Base-by-base conservation (phyloP, 2,797 vertebrate genomes). In the Periophthalmus magnuspinnatus region DNA sequence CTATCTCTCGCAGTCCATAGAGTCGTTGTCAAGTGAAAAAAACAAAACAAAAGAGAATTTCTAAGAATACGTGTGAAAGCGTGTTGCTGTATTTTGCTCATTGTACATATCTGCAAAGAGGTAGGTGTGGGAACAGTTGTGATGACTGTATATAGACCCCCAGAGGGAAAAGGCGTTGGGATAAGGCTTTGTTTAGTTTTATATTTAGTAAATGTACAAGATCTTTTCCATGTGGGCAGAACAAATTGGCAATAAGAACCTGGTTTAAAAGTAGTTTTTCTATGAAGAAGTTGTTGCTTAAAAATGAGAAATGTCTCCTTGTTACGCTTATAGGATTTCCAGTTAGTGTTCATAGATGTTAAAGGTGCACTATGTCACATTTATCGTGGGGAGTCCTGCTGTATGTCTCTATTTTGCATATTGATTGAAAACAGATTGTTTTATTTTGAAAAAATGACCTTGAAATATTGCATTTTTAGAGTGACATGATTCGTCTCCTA, bases 1-100 rank as follows among this genome's bases (percentile, higher is more conserved):
- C 86, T 79, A 63, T 77, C 78, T 87, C 78, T 83, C 65, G 61
- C 76, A 86, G 77, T 79, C 76, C 67, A 82, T 72, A 78, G 76
- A 75, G 70, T 72, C 72, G 71, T 75, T 75, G 67, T 38, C 65
- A 81, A 77, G 74, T 66, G 73, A 75, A 60, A 13, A 59, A 10
- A 71, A n/a, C n/a, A n/a, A 73, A 70, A 71, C 74, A 76, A 74
- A 75, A 32, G 75, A 79, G 52, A 77, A 74, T 17, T 9, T 47
- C 74, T 83, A 84, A 77, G 84, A 86, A 86, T 84, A 81, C 63
- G 66, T 54, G n/a, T 47, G 32, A 47, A 21, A 69, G 22, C 41
- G 61, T 24, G 32, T 24, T 69, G 28, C 38, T 65, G 70, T 67
- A 50, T 4, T 65, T 65, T 62, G 38, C 38, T 41, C 38, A 41